phyloP scores from a whole-genome alignment of 2,113 vertebrate genomes.

The Mungos mungo region DNA sequence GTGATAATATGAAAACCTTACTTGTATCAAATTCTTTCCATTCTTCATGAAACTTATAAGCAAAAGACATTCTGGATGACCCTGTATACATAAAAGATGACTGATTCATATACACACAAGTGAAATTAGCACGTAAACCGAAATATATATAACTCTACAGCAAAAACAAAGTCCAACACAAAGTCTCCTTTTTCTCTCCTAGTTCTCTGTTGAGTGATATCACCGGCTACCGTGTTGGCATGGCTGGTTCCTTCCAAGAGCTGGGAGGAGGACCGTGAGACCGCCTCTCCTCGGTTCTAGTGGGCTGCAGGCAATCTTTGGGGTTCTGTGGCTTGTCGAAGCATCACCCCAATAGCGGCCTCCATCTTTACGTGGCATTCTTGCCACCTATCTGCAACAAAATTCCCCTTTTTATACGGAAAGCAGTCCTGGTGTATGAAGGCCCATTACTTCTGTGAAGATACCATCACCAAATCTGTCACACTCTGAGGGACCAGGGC shows the following conservation, averaged over 20 bases:
- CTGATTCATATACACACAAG: not conserved
- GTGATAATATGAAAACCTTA: not conserved
- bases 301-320: not conserved
- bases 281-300: not conserved
- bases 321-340: not conserved
- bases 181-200: not conserved
- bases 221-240: no score
- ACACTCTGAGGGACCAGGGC: not conserved
- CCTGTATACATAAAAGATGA: not conserved
- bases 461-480: not conserved
- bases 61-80: not conserved
- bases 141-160: not conserved
- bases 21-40: not conserved
- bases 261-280: not conserved
- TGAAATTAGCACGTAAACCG: not conserved
- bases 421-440: not conserved
- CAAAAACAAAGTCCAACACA: not conserved
- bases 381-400: not conserved
- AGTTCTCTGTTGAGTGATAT: not conserved
- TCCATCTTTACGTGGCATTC: not conserved
- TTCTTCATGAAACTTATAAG: conserved; percentile 5
- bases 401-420: not conserved
- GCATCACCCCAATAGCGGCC: no score
- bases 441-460: not conserved
- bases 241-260: not conserved